Conservation (phyloP, 2,888 invertebrate species). For the Eilema depressum region DNA sequence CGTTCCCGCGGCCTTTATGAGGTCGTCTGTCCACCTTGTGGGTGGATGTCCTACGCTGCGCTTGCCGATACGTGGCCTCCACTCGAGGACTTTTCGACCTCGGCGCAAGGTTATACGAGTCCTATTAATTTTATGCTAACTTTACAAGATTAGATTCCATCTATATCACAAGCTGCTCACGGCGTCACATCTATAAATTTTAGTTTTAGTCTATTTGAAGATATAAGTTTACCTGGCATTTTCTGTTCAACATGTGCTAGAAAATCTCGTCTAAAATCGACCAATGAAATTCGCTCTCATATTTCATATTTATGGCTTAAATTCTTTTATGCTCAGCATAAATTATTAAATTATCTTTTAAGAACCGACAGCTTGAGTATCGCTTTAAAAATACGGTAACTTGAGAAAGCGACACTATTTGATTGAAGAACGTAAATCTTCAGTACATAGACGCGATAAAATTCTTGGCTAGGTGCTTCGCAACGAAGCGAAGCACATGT, state of each 20-base stretch:
- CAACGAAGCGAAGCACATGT: neutral
- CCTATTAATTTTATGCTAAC: neutral
- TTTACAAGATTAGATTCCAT: neutral
- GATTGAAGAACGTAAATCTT: constrained; percentile 2
- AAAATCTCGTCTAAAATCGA: neutral
- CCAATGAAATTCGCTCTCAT: neutral
- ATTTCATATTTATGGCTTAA: neutral
- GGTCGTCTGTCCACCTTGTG: too few relatives aligned
- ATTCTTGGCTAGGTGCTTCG: neutral
- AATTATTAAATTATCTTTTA: neutral
- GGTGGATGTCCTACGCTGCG: too few relatives aligned
- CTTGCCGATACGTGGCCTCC: too few relatives aligned
- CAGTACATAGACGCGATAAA: neutral
- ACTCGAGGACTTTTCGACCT: too few relatives aligned
- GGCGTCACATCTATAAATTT: neutral
- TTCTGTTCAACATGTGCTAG: neutral
- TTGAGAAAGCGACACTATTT: neutral
- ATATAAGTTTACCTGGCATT: neutral
- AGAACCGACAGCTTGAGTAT: neutral
- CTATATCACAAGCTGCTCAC: neutral
- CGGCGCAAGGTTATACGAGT: neutral
- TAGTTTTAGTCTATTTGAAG: neutral
- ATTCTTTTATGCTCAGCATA: neutral
- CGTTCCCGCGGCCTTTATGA: too few relatives aligned
- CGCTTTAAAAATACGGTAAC: constrained; percentile 1